These are phyloP conservation scores for Sula dactylatra DNA, from an alignment of 2,113 vertebrate species.

Conservation along the genomic window DNA sequence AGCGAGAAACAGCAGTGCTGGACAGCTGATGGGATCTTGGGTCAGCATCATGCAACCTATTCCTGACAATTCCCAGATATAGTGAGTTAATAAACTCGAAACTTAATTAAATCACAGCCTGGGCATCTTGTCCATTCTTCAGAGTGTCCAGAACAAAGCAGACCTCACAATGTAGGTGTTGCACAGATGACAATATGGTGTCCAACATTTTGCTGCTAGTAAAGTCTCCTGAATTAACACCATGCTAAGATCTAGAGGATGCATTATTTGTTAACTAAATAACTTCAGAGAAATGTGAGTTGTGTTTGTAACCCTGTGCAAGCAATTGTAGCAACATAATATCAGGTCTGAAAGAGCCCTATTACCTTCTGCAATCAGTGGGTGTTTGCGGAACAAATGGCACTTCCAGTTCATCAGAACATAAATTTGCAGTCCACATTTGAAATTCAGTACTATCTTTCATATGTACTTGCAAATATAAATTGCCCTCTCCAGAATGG, in stretches of 20 bases:
- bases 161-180: neutral
- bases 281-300: neutral
- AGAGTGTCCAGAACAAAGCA: neutral
- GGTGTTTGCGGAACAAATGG: slow-evolving; percentile 21
- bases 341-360: neutral
- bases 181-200: neutral
- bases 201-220: neutral
- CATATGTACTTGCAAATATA: neutral
- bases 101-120: neutral
- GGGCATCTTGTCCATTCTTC: neutral
- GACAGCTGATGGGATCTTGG: neutral
- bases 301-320: neutral
- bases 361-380: neutral
- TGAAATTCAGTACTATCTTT: neutral
- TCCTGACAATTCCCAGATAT: neutral
- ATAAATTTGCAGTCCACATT: neutral
- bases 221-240: neutral
- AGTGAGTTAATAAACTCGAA: neutral
- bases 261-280: neutral
- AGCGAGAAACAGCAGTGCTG: neutral
- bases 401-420: neutral
- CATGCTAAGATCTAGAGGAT: neutral
- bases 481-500: neutral
- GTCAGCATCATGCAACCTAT: neutral
- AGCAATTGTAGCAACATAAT: neutral